Percentiles rank a stretch among this genome's conserved stretches.
phyloP scores from a whole-genome alignment of 2,888 invertebrate species.

The Melieria picta region DNA sequence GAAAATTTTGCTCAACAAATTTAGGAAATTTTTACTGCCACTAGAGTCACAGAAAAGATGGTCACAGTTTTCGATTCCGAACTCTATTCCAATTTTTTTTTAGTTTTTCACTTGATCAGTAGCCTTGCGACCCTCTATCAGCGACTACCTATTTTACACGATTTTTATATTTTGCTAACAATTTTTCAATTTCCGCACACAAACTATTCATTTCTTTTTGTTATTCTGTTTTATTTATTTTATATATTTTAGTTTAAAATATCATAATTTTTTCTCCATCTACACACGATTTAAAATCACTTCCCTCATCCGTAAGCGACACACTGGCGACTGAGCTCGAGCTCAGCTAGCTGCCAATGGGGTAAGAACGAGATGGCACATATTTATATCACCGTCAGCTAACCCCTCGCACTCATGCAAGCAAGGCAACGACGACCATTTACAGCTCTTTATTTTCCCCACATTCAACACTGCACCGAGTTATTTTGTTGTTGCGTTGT shows the following conservation, averaged over 20 bases:
- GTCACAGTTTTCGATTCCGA: background rate
- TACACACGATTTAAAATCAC: too few relatives aligned
- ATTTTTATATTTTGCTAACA: background rate
- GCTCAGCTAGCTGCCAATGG: too few relatives aligned
- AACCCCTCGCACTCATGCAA: too few relatives aligned
- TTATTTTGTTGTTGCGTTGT: slow-evolving; percentile 28
- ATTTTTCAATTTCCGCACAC: background rate
- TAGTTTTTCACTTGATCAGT: background rate
- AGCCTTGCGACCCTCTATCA: background rate
- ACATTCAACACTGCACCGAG: slow-evolving; percentile 19
- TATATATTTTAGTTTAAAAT: background rate
- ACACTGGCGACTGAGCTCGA: too few relatives aligned
- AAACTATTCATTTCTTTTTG: background rate
- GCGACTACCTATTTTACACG: too few relatives aligned
- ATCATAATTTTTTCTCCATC: background rate
- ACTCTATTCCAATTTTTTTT: background rate
- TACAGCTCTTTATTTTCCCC: background rate
- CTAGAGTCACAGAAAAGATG: too few relatives aligned
- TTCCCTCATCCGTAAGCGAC: too few relatives aligned
- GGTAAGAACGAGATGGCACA: too few relatives aligned
- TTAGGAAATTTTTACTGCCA: too few relatives aligned
- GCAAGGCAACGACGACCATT: too few relatives aligned
- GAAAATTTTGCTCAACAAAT: slow-evolving; percentile 22
- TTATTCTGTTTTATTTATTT: background rate
- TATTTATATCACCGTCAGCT: too few relatives aligned